Evolutionary conservation across 2,888 invertebrate species (phyloP), one percentile per base, ranked within the genome.

Genomic region (Teinopalpus imperialis): DNA sequence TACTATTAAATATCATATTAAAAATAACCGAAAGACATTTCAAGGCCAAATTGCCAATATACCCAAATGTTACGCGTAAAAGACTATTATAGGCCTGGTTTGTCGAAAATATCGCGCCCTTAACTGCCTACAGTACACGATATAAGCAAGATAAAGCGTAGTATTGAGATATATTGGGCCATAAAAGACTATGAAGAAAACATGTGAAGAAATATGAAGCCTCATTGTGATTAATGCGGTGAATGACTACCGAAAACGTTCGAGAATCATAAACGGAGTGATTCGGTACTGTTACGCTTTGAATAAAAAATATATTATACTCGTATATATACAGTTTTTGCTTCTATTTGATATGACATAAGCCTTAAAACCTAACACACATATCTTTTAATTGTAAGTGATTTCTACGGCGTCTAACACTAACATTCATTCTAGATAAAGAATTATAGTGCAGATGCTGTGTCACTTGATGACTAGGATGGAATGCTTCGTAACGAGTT

Each of bases 81-180:
- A 18, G 18, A 30, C 21, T 29, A 30, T 44, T 37, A 44, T 23
- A 24, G 14, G 16, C 10, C 26, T 10, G 16, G 13, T 24, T 18
- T 30, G 30, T 36, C 14, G 24, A 31, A 34, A 37, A 37, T 37
- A 27, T 29, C 23, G 16, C 29, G 16, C 24, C 26, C 31, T 26
- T 44, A 32, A 44, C 44, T 32, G 32, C 37, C 31, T n/a, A 2
- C 5, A 18, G 12, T 37, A 32, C 21, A 31, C 27, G 35, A 27
- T 43, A 35, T 35, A 43, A 42, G 37, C 32, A 39, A 26, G 24
- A 44, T 31, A 39, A 39, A 44, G 32, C 13, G 31, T 26, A 4
- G 20, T 32, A 44, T 44, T 44, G 37, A 39, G 37, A 39, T 44
- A 44, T 39, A 44, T 44, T 39, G 31, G 12, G 21, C 20, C 32